phyloP scores from a whole-genome alignment of 2,888 invertebrate species.

The Sarcophaga caerulescens region DNA sequence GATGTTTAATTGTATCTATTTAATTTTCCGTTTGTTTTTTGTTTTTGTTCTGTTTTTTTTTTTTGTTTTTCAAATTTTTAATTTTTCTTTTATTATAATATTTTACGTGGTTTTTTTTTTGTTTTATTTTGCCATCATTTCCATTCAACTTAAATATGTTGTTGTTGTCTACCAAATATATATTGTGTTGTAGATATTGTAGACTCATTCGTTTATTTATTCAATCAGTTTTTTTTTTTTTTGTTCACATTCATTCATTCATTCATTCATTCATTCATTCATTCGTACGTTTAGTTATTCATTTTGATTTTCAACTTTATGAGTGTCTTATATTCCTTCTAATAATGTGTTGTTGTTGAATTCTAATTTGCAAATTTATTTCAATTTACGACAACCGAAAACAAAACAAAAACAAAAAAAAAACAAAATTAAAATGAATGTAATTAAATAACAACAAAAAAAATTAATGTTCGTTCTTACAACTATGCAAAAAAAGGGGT shows the following conservation, averaged over 20 bases:
- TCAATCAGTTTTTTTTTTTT: not conserved
- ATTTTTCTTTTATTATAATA: slow-evolving; percentile 18
- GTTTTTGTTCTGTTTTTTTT: slow-evolving; percentile 22
- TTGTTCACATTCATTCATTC: not conserved
- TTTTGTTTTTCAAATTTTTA: slow-evolving; percentile 57
- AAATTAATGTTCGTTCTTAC: too few species aligned
- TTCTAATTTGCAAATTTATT: not conserved
- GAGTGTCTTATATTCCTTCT: slow-evolving; percentile 38
- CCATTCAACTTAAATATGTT: not conserved
- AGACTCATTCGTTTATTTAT: slow-evolving; percentile 23
- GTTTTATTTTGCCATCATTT: not conserved
- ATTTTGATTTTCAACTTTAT: slow-evolving; percentile 8
- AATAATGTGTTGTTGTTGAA: slow-evolving; percentile 11
- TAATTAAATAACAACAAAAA: too few species aligned
- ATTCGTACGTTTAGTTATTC: slow-evolving; percentile 28
- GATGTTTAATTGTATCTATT: slow-evolving; percentile 80
- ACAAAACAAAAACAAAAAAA: too few species aligned
- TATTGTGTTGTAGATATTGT: slow-evolving; percentile 50
- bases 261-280: slow-evolving; percentile 47
- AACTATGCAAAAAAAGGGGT: too few species aligned
- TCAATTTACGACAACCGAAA: too few species aligned
- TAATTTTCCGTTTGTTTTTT: slow-evolving; percentile 72
- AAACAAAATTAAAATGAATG: too few species aligned
- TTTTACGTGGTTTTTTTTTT: slow-evolving; percentile 3
- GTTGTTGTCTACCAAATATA: not conserved